Base-by-base conservation (phyloP, 2,797 vertebrate species). In the Sebastes vulpes region DNA sequence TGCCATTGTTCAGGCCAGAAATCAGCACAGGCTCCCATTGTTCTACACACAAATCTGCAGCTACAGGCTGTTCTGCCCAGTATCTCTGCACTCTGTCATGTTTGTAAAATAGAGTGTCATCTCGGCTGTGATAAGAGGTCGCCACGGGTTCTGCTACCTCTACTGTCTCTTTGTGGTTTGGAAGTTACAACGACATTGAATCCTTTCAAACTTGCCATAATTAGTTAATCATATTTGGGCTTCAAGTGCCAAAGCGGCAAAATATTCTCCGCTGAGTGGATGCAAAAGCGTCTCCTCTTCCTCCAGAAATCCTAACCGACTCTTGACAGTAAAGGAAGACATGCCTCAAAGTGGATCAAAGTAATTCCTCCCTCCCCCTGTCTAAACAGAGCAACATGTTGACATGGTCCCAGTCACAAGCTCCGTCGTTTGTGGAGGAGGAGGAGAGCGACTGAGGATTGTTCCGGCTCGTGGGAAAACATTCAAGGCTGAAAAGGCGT, bases 1-100 rank as follows among this genome's bases (percentile, higher is more conserved):
- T 95, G 94, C 89, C 85, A 94, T 95, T 95, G 95, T 95, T 93
- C 83, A 31, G 82, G 77, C 82, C 88, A 91, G 84, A 94, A 94
- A 91, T 90, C 91, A 74, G 88, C 89, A 77, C 90, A 88, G 89
- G 74, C 89, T 72, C 63, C 89, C 87, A 95, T 95, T 95, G 95
- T 95, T 95, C 88, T 80, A 21, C 71, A 16, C 78, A 66, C 87
- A 82, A 79, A 89, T 92, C 86, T 79, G 64, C 88, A 77, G 81
- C 89, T 84, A 75, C 77, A 83, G 79, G 76, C 69, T 75, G 78
- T 64, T 89, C 85, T 70, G 82, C 77, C 79, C 90, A 71, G 86
- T 85, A 86, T 91, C 82, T 79, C 81, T 65, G 75, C 83, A 88
- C 90, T 89, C 75, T 88, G 92, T 93, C 78, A 84, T 77, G 84